Conservation (phyloP, 2,113 vertebrate genomes). For the Opisthocomus hoazin region DNA sequence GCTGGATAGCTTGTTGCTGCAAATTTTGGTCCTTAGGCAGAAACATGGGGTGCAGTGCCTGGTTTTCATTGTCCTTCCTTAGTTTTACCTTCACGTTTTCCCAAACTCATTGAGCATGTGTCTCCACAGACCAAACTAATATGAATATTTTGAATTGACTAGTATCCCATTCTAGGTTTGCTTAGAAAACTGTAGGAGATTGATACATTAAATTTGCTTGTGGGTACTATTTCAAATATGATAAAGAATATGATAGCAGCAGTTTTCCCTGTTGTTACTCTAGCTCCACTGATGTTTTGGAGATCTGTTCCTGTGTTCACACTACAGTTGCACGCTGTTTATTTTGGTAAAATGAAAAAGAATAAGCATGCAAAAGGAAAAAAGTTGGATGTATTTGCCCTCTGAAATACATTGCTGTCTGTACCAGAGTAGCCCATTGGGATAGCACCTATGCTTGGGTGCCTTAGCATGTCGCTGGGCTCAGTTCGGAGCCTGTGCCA, state of each 20-base stretch:
- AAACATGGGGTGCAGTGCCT: rapidly evolving
- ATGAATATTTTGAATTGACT: neutral
- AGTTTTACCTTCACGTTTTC: neutral
- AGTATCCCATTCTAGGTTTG: neutral
- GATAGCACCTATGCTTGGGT: neutral
- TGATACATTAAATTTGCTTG: neutral
- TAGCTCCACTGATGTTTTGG: neutral
- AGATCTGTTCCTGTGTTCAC: neutral
- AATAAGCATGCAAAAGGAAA: neutral
- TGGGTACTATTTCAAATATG: neutral
- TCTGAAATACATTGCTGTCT: neutral
- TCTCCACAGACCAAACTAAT: neutral
- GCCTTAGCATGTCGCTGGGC: neutral
- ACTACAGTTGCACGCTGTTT: neutral
- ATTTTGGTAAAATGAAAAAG: slow-evolving; percentile 13
- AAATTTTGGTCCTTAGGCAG: neutral
- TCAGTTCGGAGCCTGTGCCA: neutral
- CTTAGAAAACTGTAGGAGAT: neutral
- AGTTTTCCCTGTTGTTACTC: neutral
- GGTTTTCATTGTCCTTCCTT: neutral
- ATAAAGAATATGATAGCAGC: neutral
- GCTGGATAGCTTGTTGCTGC: neutral
- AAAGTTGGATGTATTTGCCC: neutral
- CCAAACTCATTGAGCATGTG: neutral
- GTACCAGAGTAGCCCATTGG: neutral